A percentile compares a stretch with the other conserved stretches of the same genome.
Conservation (phyloP, 2,888 invertebrate species). For the Andricus quercusramuli region DNA sequence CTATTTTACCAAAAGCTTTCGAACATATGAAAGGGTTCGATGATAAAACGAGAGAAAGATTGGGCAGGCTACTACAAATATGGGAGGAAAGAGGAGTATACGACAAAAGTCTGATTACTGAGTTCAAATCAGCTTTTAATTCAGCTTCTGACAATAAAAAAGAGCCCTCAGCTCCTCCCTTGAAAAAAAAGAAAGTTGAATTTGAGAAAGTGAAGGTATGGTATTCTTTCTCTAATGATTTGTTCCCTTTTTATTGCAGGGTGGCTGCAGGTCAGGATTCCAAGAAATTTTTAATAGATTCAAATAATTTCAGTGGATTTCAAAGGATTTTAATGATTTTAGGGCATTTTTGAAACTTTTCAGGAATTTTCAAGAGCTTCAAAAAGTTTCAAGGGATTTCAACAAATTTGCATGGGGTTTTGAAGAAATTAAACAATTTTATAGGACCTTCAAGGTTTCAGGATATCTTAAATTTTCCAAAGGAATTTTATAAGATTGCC, state of each 20-base stretch:
- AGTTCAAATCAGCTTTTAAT: conserved; percentile 85
- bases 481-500: too few relatives aligned
- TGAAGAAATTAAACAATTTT: too few relatives aligned
- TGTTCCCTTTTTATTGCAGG: neutral
- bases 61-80: conserved; percentile 91
- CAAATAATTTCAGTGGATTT: too few relatives aligned
- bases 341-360: too few relatives aligned
- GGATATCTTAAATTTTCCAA: too few relatives aligned
- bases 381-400: too few relatives aligned
- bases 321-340: too few relatives aligned
- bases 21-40: conserved; percentile 90
- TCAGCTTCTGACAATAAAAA: conserved; percentile 67
- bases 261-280: too few relatives aligned
- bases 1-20: conserved; percentile 90
- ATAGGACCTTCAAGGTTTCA: too few relatives aligned
- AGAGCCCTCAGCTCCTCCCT: conserved; percentile 76
- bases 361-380: too few relatives aligned
- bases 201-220: conserved; percentile 65
- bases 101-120: conserved; percentile 88
- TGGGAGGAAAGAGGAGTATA: conserved; percentile 97
- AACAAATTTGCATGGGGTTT: too few relatives aligned
- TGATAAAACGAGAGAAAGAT: conserved; percentile 89
- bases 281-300: too few relatives aligned
- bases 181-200: conserved; percentile 79
- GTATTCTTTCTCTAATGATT: conserved; percentile 12